Evolutionary conservation across 2,888 invertebrate species (phyloP).

Genomic region (Drosophila histrio): DNA sequence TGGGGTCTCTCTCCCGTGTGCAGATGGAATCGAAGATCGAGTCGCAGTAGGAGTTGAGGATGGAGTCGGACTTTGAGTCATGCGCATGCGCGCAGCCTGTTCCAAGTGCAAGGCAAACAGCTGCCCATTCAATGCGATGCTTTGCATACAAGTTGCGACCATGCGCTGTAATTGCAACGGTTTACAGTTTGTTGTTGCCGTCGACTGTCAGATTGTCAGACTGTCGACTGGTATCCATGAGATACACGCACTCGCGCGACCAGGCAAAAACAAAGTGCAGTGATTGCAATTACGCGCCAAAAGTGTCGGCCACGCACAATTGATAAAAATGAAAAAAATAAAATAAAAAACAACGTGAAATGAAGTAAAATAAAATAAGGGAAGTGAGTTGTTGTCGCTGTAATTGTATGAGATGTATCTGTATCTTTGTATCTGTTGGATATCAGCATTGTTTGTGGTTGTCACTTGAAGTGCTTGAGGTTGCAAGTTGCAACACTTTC

Average conservation of each 20-base stretch:
- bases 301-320: conserved; percentile 58
- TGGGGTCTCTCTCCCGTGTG: conserved; percentile 10
- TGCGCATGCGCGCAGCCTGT: conserved; percentile 34
- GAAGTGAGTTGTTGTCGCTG: conserved; percentile 51
- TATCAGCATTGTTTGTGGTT: conserved; percentile 56
- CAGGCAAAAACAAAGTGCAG: conserved; percentile 49
- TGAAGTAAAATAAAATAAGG: conserved; percentile 22
- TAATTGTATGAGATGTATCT: conserved; percentile 31
- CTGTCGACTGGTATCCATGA: conserved; percentile 31
- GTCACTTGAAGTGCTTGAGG: conserved; percentile 76
- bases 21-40: neutral
- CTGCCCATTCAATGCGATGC: conserved; percentile 14
- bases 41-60: neutral
- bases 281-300: conserved; percentile 68
- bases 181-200: conserved; percentile 24
- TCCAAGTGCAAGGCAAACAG: conserved; percentile 21
- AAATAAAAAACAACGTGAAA: conserved; percentile 13
- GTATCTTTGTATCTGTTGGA: conserved; percentile 22
- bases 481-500: conserved; percentile 72
- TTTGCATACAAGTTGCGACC: conserved; percentile 25
- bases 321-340: conserved; percentile 35
- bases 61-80: conserved; percentile 33
- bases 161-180: conserved; percentile 31
- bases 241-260: conserved; percentile 30
- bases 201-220: conserved; percentile 31